Base-by-base conservation (phyloP, 2,797 vertebrate species). In the Margarornis squamiger region DNA sequence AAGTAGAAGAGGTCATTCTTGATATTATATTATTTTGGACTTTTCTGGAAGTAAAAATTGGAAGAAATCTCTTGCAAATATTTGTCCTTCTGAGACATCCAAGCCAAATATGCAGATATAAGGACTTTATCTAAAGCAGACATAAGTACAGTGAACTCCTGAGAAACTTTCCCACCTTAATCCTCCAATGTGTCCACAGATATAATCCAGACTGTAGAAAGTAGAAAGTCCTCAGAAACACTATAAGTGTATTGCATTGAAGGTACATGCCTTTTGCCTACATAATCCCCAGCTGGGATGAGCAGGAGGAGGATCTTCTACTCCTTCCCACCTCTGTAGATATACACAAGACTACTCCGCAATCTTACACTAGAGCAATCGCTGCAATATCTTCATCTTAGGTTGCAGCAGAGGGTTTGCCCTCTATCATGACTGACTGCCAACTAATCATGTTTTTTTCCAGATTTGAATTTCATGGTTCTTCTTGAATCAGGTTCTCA, bases 31-130 rank as follows among this genome's bases (percentile, higher is more conserved):
- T 91, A 85, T 95, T 94, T 94, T 39, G 94, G 81, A 11, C 48
- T 91, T 82, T 89, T 94, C 78, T 95, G 92, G 86, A 95, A 92
- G 74, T 66, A 95, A 93, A 94, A 83, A 75, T 90, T 29, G 30
- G 81, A 91, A 93, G 72, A 96, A 83, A 78, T 90, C 43, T 93
- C 58, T 62, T 73, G 75, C 57, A 87, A 88, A 73, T 82, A 0
- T 83, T 92, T 86, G 27, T 91, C 39, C 39, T 93, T 79, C n/a
- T 81, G 66, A 75, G 34, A 45, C 45, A 63, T 75, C 27, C 46
- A 72, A 66, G 46, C 3, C 19, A 68, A 86, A 86, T 62, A 23
- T 74, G 57, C 61, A 82, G 66, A 68, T 71, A 58, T 61, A 87
- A 91, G 45, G 30, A 4, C 2, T 91, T 88, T 62, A 76, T 58